These are phyloP conservation scores for Electrona antarctica DNA, from an alignment of 2,113 vertebrate species.

Conservation along the genomic window DNA sequence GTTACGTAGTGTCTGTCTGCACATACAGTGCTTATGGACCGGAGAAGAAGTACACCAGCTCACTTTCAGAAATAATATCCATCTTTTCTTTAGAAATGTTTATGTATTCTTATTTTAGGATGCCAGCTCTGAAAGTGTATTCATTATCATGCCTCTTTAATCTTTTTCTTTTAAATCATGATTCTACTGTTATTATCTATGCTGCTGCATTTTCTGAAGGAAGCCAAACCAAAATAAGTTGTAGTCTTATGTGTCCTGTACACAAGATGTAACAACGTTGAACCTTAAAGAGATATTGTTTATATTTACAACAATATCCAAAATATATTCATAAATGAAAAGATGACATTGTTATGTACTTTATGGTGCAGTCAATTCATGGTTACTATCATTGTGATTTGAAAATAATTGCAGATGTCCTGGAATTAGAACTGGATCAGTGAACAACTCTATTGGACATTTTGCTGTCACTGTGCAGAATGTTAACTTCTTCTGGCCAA, in stretches of 20 bases:
- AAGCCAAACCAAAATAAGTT: too few relatives aligned
- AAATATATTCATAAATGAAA: conserved; percentile 9
- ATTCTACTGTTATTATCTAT: too few relatives aligned
- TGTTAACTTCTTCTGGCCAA: background rate
- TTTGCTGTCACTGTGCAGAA: background rate
- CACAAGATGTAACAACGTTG: too few relatives aligned
- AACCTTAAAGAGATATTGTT: too few relatives aligned
- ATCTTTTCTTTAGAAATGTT: conserved; percentile 19
- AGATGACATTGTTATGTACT: background rate
- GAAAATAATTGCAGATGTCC: background rate
- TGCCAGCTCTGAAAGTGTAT: conserved; percentile 24
- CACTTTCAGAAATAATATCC: background rate
- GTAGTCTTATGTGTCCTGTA: too few relatives aligned
- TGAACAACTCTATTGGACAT: background rate
- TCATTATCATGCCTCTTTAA: conserved; percentile 30
- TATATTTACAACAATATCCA: background rate
- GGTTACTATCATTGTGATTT: background rate
- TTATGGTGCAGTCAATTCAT: too few relatives aligned
- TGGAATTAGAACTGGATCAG: background rate
- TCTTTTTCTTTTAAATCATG: too few relatives aligned
- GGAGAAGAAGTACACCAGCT: background rate
- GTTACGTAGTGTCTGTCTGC: conserved; percentile 20
- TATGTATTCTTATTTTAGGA: conserved; percentile 26
- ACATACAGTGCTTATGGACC: conserved; percentile 30
- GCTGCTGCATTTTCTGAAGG: too few relatives aligned